A percentile compares a stretch with the other conserved stretches of the same genome.
These are phyloP conservation scores for Aphelinus certus DNA, from an alignment of 1,140 invertebrate genomes.

Conservation along the genomic window DNA sequence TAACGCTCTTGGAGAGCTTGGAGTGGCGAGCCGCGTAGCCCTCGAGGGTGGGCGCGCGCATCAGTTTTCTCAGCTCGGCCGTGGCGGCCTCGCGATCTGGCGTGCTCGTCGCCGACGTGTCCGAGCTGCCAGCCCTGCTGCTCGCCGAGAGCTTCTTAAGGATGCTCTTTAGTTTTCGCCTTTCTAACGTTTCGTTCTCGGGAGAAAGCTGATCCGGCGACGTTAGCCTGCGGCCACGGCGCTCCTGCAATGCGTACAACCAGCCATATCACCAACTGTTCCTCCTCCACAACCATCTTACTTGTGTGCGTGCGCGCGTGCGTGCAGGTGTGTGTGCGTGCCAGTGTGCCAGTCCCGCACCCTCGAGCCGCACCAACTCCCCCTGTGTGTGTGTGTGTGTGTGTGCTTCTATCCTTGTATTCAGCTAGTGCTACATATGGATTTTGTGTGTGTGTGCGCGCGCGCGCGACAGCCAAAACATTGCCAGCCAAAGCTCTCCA, in stretches of 20 bases:
- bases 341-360: no score
- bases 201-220: slow-evolving; percentile 65
- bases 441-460: no score
- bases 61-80: slow-evolving; percentile 72
- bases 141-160: slow-evolving; percentile 82
- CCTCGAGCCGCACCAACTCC: no score
- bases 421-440: no score
- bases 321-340: no score
- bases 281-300: no score
- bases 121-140: slow-evolving; percentile 63
- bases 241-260: slow-evolving; percentile 39
- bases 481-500: no score
- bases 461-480: no score
- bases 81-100: slow-evolving; percentile 61
- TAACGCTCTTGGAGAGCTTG: slow-evolving; percentile 88
- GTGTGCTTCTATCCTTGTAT: no score
- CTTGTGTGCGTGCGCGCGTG: no score
- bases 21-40: slow-evolving; percentile 87
- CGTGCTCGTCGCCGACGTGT: slow-evolving; percentile 50
- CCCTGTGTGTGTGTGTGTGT: no score
- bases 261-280: not conserved
- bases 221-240: slow-evolving; percentile 33
- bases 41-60: slow-evolving; percentile 83
- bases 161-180: slow-evolving; percentile 84
- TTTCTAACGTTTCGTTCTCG: slow-evolving; percentile 85